These are phyloP conservation scores for Nymphalis io DNA, from an alignment of 1,140 invertebrate genomes.

Conservation along the genomic window DNA sequence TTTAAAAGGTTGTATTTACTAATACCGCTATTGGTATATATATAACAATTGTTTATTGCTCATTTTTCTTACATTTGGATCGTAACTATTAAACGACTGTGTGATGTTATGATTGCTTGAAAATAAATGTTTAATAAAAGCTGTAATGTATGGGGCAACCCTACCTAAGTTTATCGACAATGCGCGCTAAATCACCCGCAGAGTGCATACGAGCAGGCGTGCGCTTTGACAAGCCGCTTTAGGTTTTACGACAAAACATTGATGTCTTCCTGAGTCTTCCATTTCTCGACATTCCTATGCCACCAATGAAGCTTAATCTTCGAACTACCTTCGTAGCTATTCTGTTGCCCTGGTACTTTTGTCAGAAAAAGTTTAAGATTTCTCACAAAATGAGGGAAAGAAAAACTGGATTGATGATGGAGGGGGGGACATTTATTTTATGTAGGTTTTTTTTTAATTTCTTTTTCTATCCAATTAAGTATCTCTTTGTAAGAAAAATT, in stretches of 20 bases:
- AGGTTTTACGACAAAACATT: conserved; percentile 55
- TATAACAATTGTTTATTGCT: no score
- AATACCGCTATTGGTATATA: no score
- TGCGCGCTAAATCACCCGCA: conserved; percentile 71
- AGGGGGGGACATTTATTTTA: neutral
- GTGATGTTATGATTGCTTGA: no score
- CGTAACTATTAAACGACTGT: no score
- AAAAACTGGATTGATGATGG: neutral
- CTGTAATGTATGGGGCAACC: conserved; percentile 42
- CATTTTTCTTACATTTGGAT: no score
- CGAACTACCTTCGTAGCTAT: conserved; percentile 23
- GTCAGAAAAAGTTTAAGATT: conserved; percentile 36
- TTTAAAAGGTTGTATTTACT: no score
- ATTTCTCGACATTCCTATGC: conserved; percentile 30
- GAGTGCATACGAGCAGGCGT: conserved; percentile 51
- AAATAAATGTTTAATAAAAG: neutral
- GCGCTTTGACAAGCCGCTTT: conserved; percentile 55
- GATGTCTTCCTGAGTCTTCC: conserved; percentile 53
- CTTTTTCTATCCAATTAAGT: neutral
- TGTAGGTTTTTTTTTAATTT: neutral
- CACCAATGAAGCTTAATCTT: conserved; percentile 18
- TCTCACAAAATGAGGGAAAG: conserved; percentile 18
- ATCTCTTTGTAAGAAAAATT: no score
- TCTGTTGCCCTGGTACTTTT: conserved; percentile 49
- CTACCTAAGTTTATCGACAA: conserved; percentile 57